A percentile compares a stretch with the other conserved stretches of the same genome.
Evolutionary conservation across 2,888 invertebrate genomes (phyloP).

Genomic region (Hydrotaea diabolus): DNA sequence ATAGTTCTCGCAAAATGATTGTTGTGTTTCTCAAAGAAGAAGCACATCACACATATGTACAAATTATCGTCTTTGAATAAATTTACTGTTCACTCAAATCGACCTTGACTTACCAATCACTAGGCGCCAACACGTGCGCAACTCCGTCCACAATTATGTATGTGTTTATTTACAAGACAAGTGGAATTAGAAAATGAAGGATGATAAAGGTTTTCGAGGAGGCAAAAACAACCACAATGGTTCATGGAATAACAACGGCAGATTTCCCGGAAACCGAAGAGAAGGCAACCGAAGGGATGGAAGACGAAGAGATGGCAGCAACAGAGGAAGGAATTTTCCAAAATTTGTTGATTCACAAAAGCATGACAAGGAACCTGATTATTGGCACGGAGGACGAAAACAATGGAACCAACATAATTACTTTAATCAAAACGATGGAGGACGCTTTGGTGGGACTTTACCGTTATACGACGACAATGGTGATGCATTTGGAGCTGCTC

Average conservation of each 20-base stretch:
- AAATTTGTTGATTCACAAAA: slow-evolving; percentile 67
- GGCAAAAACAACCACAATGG: slow-evolving; percentile 6
- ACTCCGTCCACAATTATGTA: no score
- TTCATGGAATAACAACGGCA: no score
- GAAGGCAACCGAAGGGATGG: no score
- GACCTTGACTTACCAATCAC: no score
- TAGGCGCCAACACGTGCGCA: no score
- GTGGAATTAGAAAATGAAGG: neutral
- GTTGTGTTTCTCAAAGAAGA: no score
- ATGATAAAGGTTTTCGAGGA: neutral
- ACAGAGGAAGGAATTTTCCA: slow-evolving; percentile 60
- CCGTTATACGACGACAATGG: neutral
- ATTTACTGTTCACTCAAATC: no score
- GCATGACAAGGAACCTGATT: neutral
- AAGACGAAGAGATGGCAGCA: neutral
- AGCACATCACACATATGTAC: no score
- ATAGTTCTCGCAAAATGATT: no score
- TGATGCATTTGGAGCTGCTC: neutral
- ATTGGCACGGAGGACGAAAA: slow-evolving; percentile 28
- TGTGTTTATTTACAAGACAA: no score
- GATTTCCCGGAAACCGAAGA: no score
- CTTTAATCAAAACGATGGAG: neutral
- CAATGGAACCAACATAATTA: neutral
- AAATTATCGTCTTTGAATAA: no score
- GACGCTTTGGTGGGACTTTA: slow-evolving; percentile 5